Percentiles rank a stretch among this genome's conserved stretches.
Evolutionary conservation across 2,797 vertebrate species (phyloP).

Genomic region (Tragopan temminckii): DNA sequence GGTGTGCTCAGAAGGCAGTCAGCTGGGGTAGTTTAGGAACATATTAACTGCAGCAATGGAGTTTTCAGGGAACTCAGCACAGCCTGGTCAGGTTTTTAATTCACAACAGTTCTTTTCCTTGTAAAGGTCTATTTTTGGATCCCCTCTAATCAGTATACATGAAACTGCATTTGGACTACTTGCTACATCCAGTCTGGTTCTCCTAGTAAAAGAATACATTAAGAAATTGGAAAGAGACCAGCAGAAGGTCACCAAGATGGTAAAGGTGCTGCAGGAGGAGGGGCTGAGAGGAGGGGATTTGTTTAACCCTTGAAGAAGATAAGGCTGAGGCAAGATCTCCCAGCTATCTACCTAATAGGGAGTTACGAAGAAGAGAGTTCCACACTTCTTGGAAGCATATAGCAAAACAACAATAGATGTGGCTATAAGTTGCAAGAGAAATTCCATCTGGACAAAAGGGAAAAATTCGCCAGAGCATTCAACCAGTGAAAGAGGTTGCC

Average conservation of each 20-base stretch:
- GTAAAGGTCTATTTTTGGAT: background rate
- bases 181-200: background rate
- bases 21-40: background rate
- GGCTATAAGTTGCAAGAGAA: background rate
- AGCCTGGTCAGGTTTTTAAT: background rate
- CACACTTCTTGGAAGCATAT: fast-evolving
- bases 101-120: background rate
- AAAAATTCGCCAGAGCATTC: background rate
- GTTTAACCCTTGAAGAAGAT: background rate
- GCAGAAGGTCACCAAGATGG: background rate
- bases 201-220: background rate
- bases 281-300: background rate
- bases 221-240: background rate
- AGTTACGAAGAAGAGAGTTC: background rate
- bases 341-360: background rate
- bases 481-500: background rate
- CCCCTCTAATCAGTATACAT: background rate
- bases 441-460: background rate
- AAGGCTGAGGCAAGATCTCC: background rate
- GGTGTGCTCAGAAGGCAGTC: background rate
- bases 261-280: background rate
- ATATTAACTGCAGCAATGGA: background rate
- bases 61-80: background rate
- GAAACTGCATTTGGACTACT: background rate
- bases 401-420: background rate